Conservation (phyloP, 2,888 invertebrate genomes). For the Volucella bombylans region DNA sequence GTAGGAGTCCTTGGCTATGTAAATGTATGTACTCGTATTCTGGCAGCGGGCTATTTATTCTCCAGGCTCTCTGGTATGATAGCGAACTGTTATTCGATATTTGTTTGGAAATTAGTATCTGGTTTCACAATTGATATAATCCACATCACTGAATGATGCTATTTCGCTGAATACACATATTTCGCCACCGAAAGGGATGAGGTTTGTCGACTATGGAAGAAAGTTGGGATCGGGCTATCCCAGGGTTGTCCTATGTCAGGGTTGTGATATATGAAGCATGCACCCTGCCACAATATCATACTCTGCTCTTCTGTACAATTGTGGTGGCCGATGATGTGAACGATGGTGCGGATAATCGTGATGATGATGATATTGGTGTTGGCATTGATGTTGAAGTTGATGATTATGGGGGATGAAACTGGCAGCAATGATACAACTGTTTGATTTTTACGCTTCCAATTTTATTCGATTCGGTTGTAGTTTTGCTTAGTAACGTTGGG, state of each 20-base stretch:
- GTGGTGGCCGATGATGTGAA: conserved; percentile 43
- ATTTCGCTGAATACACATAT: conserved; percentile 50
- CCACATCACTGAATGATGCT: conserved; percentile 57
- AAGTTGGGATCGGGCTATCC: too few relatives aligned
- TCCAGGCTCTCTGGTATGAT: not conserved
- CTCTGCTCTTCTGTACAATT: not conserved
- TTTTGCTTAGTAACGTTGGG: not conserved
- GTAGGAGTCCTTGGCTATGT: conserved; percentile 12
- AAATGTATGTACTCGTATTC: not conserved
- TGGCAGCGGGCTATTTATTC: too few relatives aligned
- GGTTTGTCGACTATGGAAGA: too few relatives aligned
- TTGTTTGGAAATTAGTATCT: conserved; percentile 72
- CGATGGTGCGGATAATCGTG: conserved; percentile 54
- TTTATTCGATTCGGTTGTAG: conserved; percentile 13
- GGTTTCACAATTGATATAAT: conserved; percentile 66
- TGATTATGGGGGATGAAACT: not conserved
- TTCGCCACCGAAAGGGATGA: not conserved
- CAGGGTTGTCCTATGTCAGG: too few relatives aligned
- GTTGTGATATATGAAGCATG: too few relatives aligned
- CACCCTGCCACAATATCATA: too few relatives aligned
- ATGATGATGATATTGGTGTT: conserved; percentile 24
- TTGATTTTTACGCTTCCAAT: conserved; percentile 30
- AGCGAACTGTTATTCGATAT: conserved; percentile 45
- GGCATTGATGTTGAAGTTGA: not conserved
- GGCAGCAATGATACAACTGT: conserved; percentile 36